Base-by-base conservation (phyloP, 2,113 vertebrate species). In the Pogona vitticeps region DNA sequence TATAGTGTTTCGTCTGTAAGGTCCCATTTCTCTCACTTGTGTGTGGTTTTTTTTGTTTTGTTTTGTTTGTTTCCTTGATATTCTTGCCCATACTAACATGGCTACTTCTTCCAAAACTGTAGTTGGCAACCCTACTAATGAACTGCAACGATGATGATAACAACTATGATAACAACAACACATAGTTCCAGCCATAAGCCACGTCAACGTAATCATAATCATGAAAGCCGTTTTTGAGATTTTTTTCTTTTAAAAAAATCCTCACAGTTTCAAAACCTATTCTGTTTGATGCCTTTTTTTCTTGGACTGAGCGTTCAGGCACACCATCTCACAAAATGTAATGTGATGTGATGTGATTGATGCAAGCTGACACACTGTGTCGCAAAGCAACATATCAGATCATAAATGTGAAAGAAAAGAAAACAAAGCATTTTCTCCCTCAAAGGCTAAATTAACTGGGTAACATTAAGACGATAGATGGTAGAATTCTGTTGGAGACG, bases 381-480 rank as follows among this genome's bases (percentile, higher is more conserved):
- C 94, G 91, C 92, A 91, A 93, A 94, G 94, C 92, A 93, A 88
- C 94, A 94, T 92, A 92, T 95, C 94, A 95, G 82, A 92, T 91
- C 90, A 81, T 85, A 91, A 93, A 95, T 92, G 90, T 91, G 90
- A 95, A 92, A 86, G 72, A 80, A 91, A 92, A 86, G 67, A 83
- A 92, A 89, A 93, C 83, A 76, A 85, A 85, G 59, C 85, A 87
- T 91, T 42, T 73, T 36, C 33, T 1, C 0, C 5, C 70, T 89
- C 82, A 59, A 93, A 91, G 89, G 82, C 85, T 91, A 91, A 94
- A 93, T 93, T 92, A 95, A 94, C 0, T 2, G 90, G 89, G 82
- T 73, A 67, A 82, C 78, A 82, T 90, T 94, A 91, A 82, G 63
- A 82, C 70, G 52, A 83, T 79, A 3, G 80, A 87, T 23, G 15